Base-by-base conservation (phyloP, 2,797 vertebrate genomes). In the Sylvia borin region DNA sequence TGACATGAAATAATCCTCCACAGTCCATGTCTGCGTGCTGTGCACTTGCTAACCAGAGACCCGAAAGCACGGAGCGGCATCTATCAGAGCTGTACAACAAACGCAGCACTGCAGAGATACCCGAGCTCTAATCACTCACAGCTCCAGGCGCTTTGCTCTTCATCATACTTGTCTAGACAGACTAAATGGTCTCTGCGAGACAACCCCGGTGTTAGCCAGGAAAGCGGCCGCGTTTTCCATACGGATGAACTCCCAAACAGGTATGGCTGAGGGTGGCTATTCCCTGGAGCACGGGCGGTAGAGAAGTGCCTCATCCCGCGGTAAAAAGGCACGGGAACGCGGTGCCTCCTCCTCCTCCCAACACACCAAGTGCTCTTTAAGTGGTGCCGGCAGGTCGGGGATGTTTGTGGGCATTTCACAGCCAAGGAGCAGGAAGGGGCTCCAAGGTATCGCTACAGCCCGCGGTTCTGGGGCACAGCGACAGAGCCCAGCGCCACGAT, bases 171-270 rank as follows among this genome's bases (percentile, higher is more conserved):
- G 92, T 94, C 91, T 51, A 80, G 93, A 92, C 91, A 94, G 91
- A 67, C 84, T 92, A 83, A 92, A 96, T 91, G 88, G 88, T 78
- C 92, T 90, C 85, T 55, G 75, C 31, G 79, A 95, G 92, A 58
- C 82, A 64, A 4, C 17, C 79, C 80, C 79, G 1, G 81, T 7
- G 66, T 40, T 6, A 58, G 91, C 87, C 94, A 76, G 88, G 77
- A 29, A 77, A 55, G 73, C 58, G 51, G 58, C 91, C 91, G 91
- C 66, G 4, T 85, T 96, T 91, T 47, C 92, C 88, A 54, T 79
- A 40, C 68, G 77, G 85, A 89, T 82, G 80, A 65, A 85, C 40
- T 43, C 75, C 43, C 77, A 21, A 5, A 62, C 87, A 95, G 91
- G 85, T 95, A 74, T 0, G 42, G 91, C 50, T 42, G 1, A 5